Evolutionary conservation across 2,113 vertebrate genomes (phyloP), one percentile per base, ranked within the genome.

Genomic region (Elephas maximus): DNA sequence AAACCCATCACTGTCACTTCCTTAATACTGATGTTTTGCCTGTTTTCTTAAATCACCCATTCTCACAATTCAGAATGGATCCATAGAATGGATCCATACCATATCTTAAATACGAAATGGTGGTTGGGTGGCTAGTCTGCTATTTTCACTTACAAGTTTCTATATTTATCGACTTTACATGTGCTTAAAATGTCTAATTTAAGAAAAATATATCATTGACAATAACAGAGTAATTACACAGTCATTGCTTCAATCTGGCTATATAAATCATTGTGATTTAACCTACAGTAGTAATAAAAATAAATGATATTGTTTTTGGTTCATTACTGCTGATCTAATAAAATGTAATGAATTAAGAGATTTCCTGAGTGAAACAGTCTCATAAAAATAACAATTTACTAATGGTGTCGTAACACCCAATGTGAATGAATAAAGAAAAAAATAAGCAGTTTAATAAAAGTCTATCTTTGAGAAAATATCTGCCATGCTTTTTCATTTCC

Each of bases 321-420:
- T 98, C 98, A 98, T 98, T 98, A 98, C 98, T 98, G 95, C 89
- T 98, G 97, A 98, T 98, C 98, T 98, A 98, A 98, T 98, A 98
- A 98, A 98, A 98, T 97, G 98, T 94, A 98, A 98, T 93, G 78
- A 98, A 98, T 98, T 98, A 23, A 88, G 95, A 98, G 98, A 96
- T 97, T 96, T 98, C 95, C 94, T 98, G 62, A 98, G 92, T 98
- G 93, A 97, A 98, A 97, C 24, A 96, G 85, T 96, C 98, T 97
- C 98, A 98, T 98, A 98, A 99, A 98, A 98, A 98, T 96, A 98
- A 98, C 93, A 98, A 96, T 98, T 98, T 98, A 98, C 96, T 95
- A 98, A 98, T 96, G 87, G 94, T 71, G 90, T 85, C 92, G 14
- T 95, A 98, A 97, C 84, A 98, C 67, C 8, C 95, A 90, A 78